Conservation (phyloP, 2,888 invertebrate genomes). For the Trissonchulus latispiculum region DNA sequence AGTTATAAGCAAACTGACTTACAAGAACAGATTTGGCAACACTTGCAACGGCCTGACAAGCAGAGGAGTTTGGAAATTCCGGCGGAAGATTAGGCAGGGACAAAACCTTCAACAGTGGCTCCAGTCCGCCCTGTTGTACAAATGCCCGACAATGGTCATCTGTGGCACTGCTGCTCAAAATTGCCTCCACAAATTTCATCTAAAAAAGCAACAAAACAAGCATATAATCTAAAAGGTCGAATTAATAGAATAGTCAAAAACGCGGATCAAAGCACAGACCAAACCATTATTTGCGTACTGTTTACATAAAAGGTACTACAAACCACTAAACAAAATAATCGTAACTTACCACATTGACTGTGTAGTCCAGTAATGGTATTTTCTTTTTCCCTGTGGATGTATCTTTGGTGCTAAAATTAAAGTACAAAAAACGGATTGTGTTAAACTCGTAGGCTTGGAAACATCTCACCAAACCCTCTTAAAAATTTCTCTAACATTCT, state of each 20-base stretch:
- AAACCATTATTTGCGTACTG: too few relatives aligned
- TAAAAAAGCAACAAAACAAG: too few relatives aligned
- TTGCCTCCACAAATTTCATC: slow-evolving; percentile 77
- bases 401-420: too few relatives aligned
- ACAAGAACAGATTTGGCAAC: slow-evolving; percentile 67
- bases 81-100: slow-evolving; percentile 69
- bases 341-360: slow-evolving; percentile 59
- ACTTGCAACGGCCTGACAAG: slow-evolving; percentile 66
- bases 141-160: slow-evolving; percentile 64
- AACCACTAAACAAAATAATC: too few relatives aligned
- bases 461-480: too few relatives aligned
- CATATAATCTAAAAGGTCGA: too few relatives aligned
- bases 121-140: slow-evolving; percentile 63
- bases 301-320: too few relatives aligned
- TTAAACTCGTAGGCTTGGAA: too few relatives aligned
- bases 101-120: slow-evolving; percentile 62
- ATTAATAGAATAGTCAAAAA: too few relatives aligned
- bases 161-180: slow-evolving; percentile 72
- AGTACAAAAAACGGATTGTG: too few relatives aligned
- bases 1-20: slow-evolving; percentile 35
- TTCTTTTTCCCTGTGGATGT: slow-evolving; percentile 25
- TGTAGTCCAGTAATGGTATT: slow-evolving; percentile 69
- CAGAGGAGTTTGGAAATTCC: slow-evolving; percentile 68
- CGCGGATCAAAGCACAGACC: too few relatives aligned
- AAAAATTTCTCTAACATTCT: too few relatives aligned